A percentile compares a stretch with the other conserved stretches of the same genome.
Evolutionary conservation across 2,797 vertebrate genomes (phyloP).

Genomic region (Anguilla megastoma): DNA sequence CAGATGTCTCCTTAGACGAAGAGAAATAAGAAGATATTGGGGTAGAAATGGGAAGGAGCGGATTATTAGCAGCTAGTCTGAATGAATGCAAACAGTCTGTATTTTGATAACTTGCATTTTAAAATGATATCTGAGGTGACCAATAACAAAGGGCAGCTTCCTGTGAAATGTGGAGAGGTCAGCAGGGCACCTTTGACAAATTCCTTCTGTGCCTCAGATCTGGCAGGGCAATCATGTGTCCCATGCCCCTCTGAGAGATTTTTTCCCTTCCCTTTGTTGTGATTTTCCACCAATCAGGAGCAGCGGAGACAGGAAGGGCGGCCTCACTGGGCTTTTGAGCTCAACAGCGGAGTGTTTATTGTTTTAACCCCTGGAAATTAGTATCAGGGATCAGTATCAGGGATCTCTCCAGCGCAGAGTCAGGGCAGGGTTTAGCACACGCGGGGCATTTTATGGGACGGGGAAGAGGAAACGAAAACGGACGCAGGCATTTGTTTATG

Average conservation of each 20-base stretch:
- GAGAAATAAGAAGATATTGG: neutral
- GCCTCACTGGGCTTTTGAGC: constrained; percentile 50
- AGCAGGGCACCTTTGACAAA: neutral
- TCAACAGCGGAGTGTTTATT: constrained; percentile 70
- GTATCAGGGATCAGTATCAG: constrained; percentile 54
- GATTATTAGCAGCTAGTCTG: neutral
- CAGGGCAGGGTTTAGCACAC: constrained; percentile 49
- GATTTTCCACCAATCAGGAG: constrained; percentile 37
- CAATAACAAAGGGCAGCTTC: neutral
- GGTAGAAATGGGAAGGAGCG: neutral
- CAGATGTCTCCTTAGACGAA: neutral
- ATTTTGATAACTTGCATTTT: neutral
- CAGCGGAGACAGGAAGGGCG: constrained; percentile 60
- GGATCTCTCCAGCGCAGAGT: constrained; percentile 54
- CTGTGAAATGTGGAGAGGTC: neutral
- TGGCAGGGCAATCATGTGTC: constrained; percentile 35
- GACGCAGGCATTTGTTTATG: constrained; percentile 50
- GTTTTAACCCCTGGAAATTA: constrained; percentile 66
- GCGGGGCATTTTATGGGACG: constrained; percentile 40
- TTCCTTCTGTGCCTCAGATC: constrained; percentile 29
- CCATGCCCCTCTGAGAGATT: constrained; percentile 21
- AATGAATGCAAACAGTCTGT: neutral
- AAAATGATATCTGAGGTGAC: neutral
- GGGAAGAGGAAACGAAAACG: constrained; percentile 56
- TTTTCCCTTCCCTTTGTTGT: constrained; percentile 38